phyloP scores from a whole-genome alignment of 2,797 vertebrate species.

The Phalanger gymnotis region DNA sequence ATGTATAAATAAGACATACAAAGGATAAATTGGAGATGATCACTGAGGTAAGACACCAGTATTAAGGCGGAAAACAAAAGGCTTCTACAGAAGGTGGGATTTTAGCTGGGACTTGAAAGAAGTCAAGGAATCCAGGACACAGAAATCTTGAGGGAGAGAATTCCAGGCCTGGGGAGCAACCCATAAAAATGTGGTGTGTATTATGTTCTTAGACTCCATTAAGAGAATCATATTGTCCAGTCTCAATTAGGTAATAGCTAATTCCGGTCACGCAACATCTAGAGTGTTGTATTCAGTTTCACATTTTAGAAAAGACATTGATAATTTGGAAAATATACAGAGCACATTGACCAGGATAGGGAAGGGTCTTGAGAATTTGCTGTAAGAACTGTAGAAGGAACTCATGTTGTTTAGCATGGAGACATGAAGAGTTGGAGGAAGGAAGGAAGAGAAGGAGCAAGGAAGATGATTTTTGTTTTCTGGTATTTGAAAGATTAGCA shows the following conservation, averaged over 20 bases:
- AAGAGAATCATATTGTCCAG: neutral
- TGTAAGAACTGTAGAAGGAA: neutral
- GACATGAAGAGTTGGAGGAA: neutral
- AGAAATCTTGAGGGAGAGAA: neutral
- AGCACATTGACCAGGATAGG: neutral
- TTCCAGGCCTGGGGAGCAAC: neutral
- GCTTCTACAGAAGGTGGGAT: neutral
- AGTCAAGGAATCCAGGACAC: neutral
- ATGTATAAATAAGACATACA: neutral
- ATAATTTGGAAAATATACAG: neutral
- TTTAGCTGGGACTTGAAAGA: neutral
- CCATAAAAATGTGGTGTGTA: neutral
- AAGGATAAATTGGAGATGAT: neutral
- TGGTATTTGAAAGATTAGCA: neutral
- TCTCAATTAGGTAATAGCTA: neutral
- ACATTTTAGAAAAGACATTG: neutral
- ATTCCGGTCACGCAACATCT: neutral
- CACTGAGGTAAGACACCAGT: neutral
- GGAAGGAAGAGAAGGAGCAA: too few species aligned
- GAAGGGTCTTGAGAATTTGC: neutral
- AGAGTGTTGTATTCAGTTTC: neutral
- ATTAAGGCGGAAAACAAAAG: neutral
- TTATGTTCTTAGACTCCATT: neutral
- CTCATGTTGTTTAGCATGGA: neutral
- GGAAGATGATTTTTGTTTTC: neutral